Base-by-base conservation (phyloP, 2,888 invertebrate genomes). In the Stomorhina lunata region DNA sequence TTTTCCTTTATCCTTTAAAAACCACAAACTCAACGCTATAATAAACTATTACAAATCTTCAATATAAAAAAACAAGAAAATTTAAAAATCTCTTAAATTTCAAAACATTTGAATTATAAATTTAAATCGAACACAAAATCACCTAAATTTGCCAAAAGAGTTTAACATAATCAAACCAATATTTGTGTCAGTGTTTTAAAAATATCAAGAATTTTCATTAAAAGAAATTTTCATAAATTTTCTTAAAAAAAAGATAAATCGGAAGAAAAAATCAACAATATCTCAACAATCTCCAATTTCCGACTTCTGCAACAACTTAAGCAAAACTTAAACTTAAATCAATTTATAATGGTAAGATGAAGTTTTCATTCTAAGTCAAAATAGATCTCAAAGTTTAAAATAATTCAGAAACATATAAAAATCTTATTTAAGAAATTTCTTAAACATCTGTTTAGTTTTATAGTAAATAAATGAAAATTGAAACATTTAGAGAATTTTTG, bases 301-400 rank as follows among this genome's bases (percentile, higher is more conserved):
- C 57, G 72, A 50, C 75, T 63, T 65, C 61, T 57, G 66, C 84
- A 72, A 72, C 81, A 68, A 27, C 83, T 75, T n/a, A 66, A 63
- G 5, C 48, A 68, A 77, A 86, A 20, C n/a, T 12, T 25, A 37
- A 61, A 85, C 88, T 84, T 87, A 86, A 84, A 88, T 88, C 88
- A 88, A 86, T 85, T 88, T 87, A 90, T 89, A 87, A 90, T 90
- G 90, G 90, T 90, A 90, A 90, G 90, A 89, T 90, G 90, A 89
- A 68, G 66, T 87, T 84, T 84, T 71, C 45, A 37, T 40, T n/a
- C 50, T 61, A 69, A 34, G 43, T 69, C 32, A 17, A 17, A 43
- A 43, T 15, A 37, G 3, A 34, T n/a, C 66, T 43, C 43, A 68
- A 50, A 40, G 45, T 45, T 6, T 22, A 7, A 53, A 17, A 50